These are phyloP conservation scores for Sthenelais limicola DNA, from an alignment of 2,888 invertebrate species.

Conservation along the genomic window DNA sequence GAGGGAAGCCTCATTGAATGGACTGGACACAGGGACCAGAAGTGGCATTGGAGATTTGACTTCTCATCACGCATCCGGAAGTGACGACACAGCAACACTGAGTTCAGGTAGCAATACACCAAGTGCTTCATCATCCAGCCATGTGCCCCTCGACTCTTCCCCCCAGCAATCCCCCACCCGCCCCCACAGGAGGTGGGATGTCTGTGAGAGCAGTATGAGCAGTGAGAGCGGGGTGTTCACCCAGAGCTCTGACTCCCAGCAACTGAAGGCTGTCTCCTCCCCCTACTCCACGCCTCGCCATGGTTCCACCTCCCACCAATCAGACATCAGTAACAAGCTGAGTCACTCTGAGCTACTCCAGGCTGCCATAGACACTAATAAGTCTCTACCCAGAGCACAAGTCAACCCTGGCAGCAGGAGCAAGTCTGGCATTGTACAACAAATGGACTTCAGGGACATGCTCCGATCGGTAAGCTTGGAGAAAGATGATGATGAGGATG, in stretches of 20 bases:
- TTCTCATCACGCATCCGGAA: too few relatives aligned
- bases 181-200: constrained; percentile 10
- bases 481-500: neutral
- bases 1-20: too few relatives aligned
- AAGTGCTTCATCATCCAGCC: too few relatives aligned
- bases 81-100: too few relatives aligned
- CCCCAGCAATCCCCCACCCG: neutral
- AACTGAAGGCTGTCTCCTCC: neutral
- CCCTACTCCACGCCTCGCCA: neutral
- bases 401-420: neutral
- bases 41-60: too few relatives aligned
- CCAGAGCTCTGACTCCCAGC: constrained; percentile 42
- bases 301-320: neutral
- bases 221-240: constrained; percentile 50
- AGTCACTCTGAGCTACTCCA: constrained; percentile 1
- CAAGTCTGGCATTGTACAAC: constrained; percentile 24
- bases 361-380: neutral
- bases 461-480: neutral
- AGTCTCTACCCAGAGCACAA: neutral
- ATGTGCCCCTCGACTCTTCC: neutral
- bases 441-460: constrained; percentile 33
- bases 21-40: too few relatives aligned
- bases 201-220: constrained; percentile 43
- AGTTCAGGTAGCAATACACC: constrained; percentile 28
- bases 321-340: neutral